Evolutionary conservation across 2,797 vertebrate genomes (phyloP).

Genomic region (Eospalax fontanierii): DNA sequence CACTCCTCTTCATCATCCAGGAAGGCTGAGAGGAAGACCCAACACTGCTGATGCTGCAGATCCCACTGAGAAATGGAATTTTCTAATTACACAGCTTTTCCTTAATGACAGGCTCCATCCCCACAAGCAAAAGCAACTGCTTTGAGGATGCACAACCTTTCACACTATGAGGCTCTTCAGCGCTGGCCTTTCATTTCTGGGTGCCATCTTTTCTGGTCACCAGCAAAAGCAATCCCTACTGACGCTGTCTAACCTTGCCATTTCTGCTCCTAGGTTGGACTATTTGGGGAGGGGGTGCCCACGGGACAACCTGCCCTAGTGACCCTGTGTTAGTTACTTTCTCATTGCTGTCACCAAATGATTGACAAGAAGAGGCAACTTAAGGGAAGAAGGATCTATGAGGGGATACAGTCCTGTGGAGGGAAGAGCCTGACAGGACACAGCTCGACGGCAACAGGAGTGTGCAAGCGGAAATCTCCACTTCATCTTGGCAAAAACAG

Average conservation of each 20-base stretch:
- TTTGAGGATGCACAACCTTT: conserved; percentile 59
- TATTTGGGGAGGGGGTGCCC: not conserved
- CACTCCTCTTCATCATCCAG: conserved; percentile 76
- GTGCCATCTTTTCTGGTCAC: conserved; percentile 30
- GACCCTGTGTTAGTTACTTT: not conserved
- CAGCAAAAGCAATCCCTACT: conserved; percentile 5
- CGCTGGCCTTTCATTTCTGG: conserved; percentile 33
- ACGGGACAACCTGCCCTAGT: no score
- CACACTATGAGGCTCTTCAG: conserved; percentile 12
- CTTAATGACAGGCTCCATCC: conserved; percentile 86
- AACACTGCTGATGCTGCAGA: conserved; percentile 82
- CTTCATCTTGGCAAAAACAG: not conserved
- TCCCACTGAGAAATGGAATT: conserved; percentile 84
- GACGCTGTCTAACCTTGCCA: not conserved
- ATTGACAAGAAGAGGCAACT: no score
- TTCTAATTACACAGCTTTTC: conserved; percentile 87
- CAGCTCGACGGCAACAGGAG: not conserved
- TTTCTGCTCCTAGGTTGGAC: not conserved
- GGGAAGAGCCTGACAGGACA: not conserved
- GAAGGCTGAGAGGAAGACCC: conserved; percentile 71
- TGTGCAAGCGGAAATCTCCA: not conserved
- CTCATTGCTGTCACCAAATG: not conserved
- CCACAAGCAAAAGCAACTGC: conserved; percentile 65
- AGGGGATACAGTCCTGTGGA: not conserved
- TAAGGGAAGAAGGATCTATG: not conserved